These are phyloP conservation scores for Diarsia dahlii DNA, from an alignment of 2,888 invertebrate genomes.

Conservation along the genomic window DNA sequence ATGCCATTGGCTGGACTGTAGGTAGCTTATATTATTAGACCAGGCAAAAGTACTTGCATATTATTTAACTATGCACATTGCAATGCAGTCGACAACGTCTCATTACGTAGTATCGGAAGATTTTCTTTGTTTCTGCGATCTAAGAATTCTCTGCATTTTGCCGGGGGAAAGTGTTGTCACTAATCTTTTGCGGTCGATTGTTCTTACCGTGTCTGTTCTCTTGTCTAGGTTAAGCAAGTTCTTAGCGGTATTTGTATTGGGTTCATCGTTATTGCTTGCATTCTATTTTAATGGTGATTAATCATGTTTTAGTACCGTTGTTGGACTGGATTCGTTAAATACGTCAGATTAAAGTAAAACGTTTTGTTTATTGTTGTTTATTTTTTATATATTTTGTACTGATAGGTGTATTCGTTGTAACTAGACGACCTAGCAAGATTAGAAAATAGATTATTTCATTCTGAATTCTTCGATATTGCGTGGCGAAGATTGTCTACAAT, in stretches of 20 bases:
- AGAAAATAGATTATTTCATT: neutral
- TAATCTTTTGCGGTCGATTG: constrained; percentile 53
- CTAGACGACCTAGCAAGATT: neutral
- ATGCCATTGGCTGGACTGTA: no score
- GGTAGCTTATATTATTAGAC: no score
- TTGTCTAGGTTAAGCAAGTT: neutral
- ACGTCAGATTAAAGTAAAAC: neutral
- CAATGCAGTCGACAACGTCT: neutral
- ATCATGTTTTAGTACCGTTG: neutral
- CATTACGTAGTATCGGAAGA: neutral
- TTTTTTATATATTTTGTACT: neutral
- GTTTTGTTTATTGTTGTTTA: neutral
- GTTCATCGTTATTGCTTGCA: neutral
- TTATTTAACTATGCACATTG: neutral
- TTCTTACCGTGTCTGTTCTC: constrained; percentile 41
- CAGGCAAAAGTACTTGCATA: no score
- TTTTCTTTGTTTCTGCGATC: neutral
- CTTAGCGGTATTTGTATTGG: constrained; percentile 12
- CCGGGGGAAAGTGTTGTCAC: constrained; percentile 42
- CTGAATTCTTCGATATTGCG: neutral
- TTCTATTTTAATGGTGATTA: neutral
- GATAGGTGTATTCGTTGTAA: neutral
- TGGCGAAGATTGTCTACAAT: neutral
- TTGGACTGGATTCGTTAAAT: neutral
- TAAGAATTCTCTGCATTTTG: constrained; percentile 9